Conservation (phyloP, 2,888 invertebrate species). For the Heteromurus nitidus region DNA sequence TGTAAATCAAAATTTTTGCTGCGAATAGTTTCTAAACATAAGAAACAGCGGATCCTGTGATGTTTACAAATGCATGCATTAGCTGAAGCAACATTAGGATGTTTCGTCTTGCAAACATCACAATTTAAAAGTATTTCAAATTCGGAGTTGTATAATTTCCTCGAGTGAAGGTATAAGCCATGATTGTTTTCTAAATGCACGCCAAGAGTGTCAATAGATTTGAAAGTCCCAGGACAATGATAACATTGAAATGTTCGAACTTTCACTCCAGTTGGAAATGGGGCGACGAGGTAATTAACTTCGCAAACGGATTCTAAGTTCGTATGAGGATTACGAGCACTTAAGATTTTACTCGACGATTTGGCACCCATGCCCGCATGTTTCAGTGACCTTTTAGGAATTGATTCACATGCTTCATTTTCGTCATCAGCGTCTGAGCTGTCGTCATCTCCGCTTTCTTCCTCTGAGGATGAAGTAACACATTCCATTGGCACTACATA, state of each 20-base stretch:
- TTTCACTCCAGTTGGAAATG: background rate
- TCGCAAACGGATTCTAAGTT: background rate
- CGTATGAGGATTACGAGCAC: background rate
- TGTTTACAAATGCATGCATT: constrained; percentile 48
- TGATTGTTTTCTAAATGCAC: constrained; percentile 28
- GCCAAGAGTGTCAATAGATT: constrained; percentile 3
- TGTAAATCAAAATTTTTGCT: constrained; percentile 30
- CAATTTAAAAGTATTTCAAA: constrained; percentile 45
- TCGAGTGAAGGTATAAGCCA: background rate
- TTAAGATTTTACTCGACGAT: background rate
- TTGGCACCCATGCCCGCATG: background rate
- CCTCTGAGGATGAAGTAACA: too few species aligned
- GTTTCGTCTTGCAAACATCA: constrained; percentile 41
- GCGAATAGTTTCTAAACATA: constrained; percentile 55
- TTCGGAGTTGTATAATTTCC: constrained; percentile 19
- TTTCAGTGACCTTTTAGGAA: background rate
- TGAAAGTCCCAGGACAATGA: constrained; percentile 31
- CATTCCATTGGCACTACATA: too few species aligned
- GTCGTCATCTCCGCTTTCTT: background rate
- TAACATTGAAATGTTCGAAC: constrained; percentile 3
- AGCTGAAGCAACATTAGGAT: constrained; percentile 24
- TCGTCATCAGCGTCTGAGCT: background rate
- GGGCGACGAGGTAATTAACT: constrained; percentile 15
- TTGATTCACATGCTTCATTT: background rate
- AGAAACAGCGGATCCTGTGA: background rate